These are phyloP conservation scores for Tadarida brasiliensis DNA, from an alignment of 2,797 vertebrate genomes.

Conservation along the genomic window DNA sequence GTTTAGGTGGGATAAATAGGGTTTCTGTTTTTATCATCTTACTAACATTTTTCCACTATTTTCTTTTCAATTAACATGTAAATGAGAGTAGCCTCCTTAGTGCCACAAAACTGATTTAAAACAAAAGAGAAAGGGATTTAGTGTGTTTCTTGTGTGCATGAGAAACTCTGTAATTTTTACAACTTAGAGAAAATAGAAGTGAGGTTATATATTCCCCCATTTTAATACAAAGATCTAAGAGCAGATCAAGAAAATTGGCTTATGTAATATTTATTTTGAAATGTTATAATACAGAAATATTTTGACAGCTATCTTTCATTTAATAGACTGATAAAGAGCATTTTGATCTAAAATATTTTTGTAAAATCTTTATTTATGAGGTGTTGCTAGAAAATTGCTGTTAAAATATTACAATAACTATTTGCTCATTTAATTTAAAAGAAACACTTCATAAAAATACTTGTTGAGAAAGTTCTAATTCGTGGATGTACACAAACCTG, in stretches of 20 bases:
- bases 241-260: neutral
- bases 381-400: neutral
- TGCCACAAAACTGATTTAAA: conserved; percentile 36
- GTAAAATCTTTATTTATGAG: neutral
- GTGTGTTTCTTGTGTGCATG: neutral
- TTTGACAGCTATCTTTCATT: neutral
- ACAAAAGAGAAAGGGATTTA: conserved; percentile 8
- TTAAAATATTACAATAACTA: neutral
- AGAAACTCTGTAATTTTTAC: neutral
- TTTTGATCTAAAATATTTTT: conserved; percentile 9
- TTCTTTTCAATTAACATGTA: conserved; percentile 76
- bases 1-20: conserved; percentile 60
- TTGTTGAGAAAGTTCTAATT: neutral
- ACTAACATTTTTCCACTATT: conserved; percentile 56
- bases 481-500: neutral
- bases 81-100: conserved; percentile 56
- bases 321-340: neutral
- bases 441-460: neutral
- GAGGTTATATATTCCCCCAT: neutral
- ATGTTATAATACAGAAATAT: neutral
- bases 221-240: neutral
- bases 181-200: conserved; percentile 31
- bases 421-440: neutral
- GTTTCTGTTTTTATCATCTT: conserved; percentile 56
- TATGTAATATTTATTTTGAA: neutral